phyloP scores from a whole-genome alignment of 2,797 vertebrate genomes.

The Intellagama lesueurii region DNA sequence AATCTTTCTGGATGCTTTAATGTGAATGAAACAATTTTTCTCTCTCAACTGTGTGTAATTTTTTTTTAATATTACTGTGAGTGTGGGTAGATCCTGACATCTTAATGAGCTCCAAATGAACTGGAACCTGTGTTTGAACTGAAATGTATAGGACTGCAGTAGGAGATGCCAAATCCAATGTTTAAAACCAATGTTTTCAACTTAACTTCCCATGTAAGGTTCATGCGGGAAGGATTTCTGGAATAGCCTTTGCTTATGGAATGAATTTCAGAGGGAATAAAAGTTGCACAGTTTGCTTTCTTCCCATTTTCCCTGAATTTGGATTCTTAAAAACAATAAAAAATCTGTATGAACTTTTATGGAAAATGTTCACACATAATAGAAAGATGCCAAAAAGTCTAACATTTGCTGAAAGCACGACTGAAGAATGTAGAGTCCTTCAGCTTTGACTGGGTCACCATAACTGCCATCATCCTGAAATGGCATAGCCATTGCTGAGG shows the following conservation, averaged over 20 bases:
- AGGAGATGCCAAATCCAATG: constrained; percentile 32
- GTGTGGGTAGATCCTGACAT: not conserved
- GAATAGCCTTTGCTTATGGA: not conserved
- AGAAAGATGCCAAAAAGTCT: not conserved
- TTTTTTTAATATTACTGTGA: constrained; percentile 29
- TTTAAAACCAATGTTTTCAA: not conserved
- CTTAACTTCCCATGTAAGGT: not conserved
- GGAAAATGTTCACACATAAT: not conserved
- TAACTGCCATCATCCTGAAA: no score
- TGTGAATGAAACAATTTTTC: no score
- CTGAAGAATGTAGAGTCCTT: not conserved
- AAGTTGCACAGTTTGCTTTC: not conserved
- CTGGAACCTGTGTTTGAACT: not conserved
- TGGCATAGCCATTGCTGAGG: no score
- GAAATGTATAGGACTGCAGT: not conserved
- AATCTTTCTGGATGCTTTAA: no score
- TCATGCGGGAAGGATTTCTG: not conserved
- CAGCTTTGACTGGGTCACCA: no score
- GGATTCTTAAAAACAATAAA: not conserved
- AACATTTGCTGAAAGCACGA: not conserved
- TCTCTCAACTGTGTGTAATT: constrained; percentile 19
- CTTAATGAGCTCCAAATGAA: constrained; percentile 6
- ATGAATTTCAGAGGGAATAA: not conserved
- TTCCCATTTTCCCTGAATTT: not conserved
- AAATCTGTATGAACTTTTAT: not conserved